These are phyloP conservation scores for Perca schrenkii DNA, from an alignment of 2,113 vertebrate genomes.

Conservation along the genomic window DNA sequence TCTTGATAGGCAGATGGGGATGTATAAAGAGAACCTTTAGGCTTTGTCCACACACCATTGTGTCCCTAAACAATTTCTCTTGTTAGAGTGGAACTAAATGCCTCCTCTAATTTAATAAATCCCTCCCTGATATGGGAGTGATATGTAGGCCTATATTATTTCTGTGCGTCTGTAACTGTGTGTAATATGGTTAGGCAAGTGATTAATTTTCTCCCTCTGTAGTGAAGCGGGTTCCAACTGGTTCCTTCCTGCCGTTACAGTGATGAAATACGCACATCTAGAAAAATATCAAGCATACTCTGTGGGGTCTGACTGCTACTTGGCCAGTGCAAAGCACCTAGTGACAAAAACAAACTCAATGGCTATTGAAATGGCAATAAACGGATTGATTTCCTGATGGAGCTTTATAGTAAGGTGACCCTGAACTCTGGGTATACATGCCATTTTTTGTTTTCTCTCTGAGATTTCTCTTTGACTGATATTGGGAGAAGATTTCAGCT, in stretches of 20 bases:
- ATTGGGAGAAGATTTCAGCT: constrained; percentile 75
- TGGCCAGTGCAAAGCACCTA: constrained; percentile 10
- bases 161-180: neutral
- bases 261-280: constrained; percentile 8
- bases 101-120: neutral
- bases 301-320: constrained; percentile 19
- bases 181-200: neutral
- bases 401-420: constrained; percentile 77
- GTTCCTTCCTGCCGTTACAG: neutral
- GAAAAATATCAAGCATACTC: constrained; percentile 17
- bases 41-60: neutral
- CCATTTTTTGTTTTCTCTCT: constrained; percentile 50
- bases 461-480: constrained; percentile 62
- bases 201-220: neutral
- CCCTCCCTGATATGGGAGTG: neutral
- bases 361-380: constrained; percentile 73
- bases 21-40: neutral
- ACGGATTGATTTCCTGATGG: constrained; percentile 66
- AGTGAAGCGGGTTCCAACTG: neutral
- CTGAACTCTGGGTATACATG: constrained; percentile 59
- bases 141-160: neutral
- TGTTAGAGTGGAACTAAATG: neutral
- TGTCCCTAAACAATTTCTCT: neutral
- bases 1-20: neutral
- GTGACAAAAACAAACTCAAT: constrained; percentile 61